These are phyloP conservation scores for Chloroclysta siterata DNA, from an alignment of 2,888 invertebrate species.

Conservation along the genomic window DNA sequence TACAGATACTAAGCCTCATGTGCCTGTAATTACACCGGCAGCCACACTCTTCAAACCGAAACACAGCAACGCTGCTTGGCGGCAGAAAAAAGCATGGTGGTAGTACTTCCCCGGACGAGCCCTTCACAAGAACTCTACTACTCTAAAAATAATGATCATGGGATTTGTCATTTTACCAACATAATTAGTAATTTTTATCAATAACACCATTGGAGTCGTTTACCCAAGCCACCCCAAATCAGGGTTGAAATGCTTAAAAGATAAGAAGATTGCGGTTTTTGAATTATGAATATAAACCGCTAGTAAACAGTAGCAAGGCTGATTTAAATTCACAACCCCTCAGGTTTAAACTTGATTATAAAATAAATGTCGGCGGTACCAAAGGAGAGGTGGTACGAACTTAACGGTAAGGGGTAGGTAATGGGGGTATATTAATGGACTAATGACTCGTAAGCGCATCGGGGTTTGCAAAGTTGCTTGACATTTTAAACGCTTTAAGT, in stretches of 20 bases:
- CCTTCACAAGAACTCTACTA: too few species aligned
- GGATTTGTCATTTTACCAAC: too few species aligned
- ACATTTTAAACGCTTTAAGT: constrained; percentile 21
- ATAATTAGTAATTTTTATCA: too few species aligned
- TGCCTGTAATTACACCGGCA: too few species aligned
- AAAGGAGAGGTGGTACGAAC: constrained; percentile 36
- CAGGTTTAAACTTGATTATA: constrained; percentile 35
- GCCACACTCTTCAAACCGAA: too few species aligned
- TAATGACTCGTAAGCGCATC: constrained; percentile 33
- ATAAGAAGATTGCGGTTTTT: constrained; percentile 1
- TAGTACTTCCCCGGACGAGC: too few species aligned
- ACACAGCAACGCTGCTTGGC: too few species aligned
- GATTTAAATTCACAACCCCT: constrained; percentile 19
- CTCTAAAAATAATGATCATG: too few species aligned
- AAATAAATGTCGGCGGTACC: constrained; percentile 38
- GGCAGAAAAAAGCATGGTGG: too few species aligned
- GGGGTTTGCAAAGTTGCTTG: constrained; percentile 21
- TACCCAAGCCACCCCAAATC: neutral
- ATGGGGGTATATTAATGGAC: constrained; percentile 29
- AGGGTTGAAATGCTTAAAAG: neutral
- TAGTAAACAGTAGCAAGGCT: neutral
- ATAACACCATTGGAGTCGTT: neutral
- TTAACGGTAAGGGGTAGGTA: constrained; percentile 27
- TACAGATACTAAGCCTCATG: too few species aligned
- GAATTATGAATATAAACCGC: constrained; percentile 1